Base-by-base conservation (phyloP, 2,797 vertebrate species). In the Trachops cirrhosus region DNA sequence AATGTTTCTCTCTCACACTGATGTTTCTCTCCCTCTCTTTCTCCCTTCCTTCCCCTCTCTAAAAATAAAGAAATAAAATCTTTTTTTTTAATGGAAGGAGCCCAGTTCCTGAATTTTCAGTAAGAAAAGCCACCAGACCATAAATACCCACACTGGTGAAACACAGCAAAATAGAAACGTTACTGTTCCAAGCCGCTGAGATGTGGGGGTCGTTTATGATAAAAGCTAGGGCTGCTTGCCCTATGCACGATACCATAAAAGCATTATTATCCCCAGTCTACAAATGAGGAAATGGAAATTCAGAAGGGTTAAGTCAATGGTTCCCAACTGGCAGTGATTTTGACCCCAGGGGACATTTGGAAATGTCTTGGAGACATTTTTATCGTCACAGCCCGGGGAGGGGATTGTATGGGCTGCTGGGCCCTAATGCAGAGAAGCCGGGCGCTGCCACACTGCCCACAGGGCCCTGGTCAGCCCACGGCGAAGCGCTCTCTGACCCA, bases 361-460 rank as follows among this genome's bases (percentile, higher is more conserved):
- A 7, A 67, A 39, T 15, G 32, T 67, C 34, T 62, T 62, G 10
- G 29, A 84, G 41, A 88, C n/a, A 34, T 70, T 70, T 67, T 32
- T 22, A 14, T 59, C 10, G 14, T 77, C 41, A 70, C 41, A n/a
- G 2, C 34, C 71, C 19, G 5, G 24, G 34, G 19, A 86, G 18
- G 29, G 44, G 19, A 10, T 1, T 37, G 34, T 62, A 29, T 4
- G 21, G 26, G 32, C 14, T 32, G 1, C 24, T 57, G 59, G 10
- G n/a, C 10, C 50, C 57, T 57, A 32, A 26, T 2, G 22, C 1
- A 9, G 12, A n/a, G 44, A 46, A 71, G 34, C 9, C 21, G 29
- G 44, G 9, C 3, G 2, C 41, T 6, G 21, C 22, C 34, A 1
- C 14, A 9, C 11, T 9, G 59, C 32, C n/a, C n/a, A 3, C 16